Evolutionary conservation across 2,888 invertebrate species (phyloP).

Genomic region (Dendrolimus houi): DNA sequence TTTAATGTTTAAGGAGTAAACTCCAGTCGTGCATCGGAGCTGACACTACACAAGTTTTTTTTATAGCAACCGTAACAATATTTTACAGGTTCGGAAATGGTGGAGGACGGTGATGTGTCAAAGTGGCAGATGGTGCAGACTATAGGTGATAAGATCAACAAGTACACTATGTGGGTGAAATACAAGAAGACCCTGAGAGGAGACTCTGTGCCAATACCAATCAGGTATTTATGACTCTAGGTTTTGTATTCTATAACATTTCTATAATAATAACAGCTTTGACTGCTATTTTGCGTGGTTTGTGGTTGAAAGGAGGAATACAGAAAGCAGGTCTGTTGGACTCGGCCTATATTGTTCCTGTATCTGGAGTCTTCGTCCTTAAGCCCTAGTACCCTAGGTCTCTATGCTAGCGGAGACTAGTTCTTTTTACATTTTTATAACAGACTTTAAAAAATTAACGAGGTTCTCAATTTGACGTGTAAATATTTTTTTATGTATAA

Average conservation of each 20-base stretch:
- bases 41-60: neutral
- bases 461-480: neutral
- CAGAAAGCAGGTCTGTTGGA: too few relatives aligned
- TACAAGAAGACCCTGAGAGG: constrained; percentile 78
- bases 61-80: constrained; percentile 1
- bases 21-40: neutral
- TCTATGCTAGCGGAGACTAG: too few relatives aligned
- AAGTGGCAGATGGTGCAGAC: constrained; percentile 85
- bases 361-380: too few relatives aligned
- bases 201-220: constrained; percentile 79
- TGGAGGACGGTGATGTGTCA: constrained; percentile 82
- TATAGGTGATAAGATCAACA: constrained; percentile 88
- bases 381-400: too few relatives aligned
- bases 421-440: too few relatives aligned
- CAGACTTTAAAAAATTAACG: neutral
- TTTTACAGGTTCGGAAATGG: constrained; percentile 78
- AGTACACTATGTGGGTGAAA: constrained; percentile 92
- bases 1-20: neutral
- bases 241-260: too few relatives aligned
- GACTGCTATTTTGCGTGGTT: too few relatives aligned
- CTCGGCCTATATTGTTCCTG: too few relatives aligned
- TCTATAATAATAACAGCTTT: too few relatives aligned
- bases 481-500: too few relatives aligned
- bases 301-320: too few relatives aligned
- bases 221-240: constrained; percentile 52